phyloP scores from a whole-genome alignment of 2,113 vertebrate genomes.

The Miniopterus natalensis region DNA sequence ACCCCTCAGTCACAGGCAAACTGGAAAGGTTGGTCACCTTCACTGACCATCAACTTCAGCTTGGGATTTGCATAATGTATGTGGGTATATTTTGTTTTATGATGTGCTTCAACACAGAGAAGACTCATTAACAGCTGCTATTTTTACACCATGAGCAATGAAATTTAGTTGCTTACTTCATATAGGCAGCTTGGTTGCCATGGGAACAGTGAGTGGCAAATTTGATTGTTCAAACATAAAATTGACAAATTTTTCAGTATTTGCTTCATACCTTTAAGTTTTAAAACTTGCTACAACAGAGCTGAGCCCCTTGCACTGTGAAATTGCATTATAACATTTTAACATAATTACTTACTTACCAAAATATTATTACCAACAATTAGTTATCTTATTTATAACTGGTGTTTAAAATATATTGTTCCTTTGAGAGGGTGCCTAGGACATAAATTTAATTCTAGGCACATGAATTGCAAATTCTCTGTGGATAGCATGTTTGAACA shows the following conservation, averaged over 20 bases:
- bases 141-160: constrained; percentile 69
- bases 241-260: constrained; percentile 69
- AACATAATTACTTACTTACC: constrained; percentile 58
- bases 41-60: not conserved
- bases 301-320: constrained; percentile 1
- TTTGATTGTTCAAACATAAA: constrained; percentile 76
- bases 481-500: constrained; percentile 13
- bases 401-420: constrained; percentile 45
- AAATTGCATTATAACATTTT: constrained; percentile 50
- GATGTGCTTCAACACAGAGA: constrained; percentile 29
- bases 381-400: constrained; percentile 59
- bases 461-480: constrained; percentile 49
- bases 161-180: constrained; percentile 78
- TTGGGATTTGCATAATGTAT: not conserved
- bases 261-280: constrained; percentile 32
- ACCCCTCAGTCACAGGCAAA: not conserved
- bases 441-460: constrained; percentile 17
- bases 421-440: constrained; percentile 47
- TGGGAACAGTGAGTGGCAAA: constrained; percentile 70
- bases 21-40: not conserved
- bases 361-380: constrained; percentile 51
- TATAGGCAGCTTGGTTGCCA: constrained; percentile 71
- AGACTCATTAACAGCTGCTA: constrained; percentile 73
- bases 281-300: constrained; percentile 13
- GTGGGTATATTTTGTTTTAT: not conserved